Percentiles rank a stretch among this genome's conserved stretches.
phyloP scores from a whole-genome alignment of 2,888 invertebrate species.

The Petrolisthes cinctipes region DNA sequence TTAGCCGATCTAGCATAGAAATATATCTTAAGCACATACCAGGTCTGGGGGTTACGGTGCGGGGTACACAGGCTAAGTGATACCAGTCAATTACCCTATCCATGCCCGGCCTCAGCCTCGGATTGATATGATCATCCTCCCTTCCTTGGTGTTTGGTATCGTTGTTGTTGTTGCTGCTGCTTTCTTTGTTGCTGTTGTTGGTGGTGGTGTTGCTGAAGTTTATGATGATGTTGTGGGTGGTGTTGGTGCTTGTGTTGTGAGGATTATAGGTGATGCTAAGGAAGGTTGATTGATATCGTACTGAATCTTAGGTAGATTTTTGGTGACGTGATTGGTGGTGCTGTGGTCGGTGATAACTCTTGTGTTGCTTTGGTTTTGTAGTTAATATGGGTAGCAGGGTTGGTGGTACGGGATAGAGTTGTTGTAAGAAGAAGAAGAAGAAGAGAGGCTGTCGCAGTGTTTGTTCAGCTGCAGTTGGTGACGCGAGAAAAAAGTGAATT shows the following conservation, averaged over 20 bases:
- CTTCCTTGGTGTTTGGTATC: background rate
- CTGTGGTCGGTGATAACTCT: too few relatives aligned
- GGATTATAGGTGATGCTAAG: background rate
- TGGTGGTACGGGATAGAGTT: too few relatives aligned
- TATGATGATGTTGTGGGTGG: background rate
- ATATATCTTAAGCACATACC: constrained; percentile 53
- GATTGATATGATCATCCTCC: constrained; percentile 3
- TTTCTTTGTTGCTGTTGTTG: background rate
- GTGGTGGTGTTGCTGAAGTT: background rate
- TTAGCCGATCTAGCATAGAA: constrained; percentile 49
- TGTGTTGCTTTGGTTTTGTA: too few relatives aligned
- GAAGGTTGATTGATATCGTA: too few relatives aligned
- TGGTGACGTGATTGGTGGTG: too few relatives aligned
- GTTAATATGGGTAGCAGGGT: too few relatives aligned
- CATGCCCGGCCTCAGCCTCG: background rate
- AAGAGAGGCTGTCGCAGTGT: too few relatives aligned
- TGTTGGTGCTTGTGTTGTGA: background rate
- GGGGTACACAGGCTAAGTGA: background rate
- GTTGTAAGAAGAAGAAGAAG: too few relatives aligned
- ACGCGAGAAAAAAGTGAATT: too few relatives aligned
- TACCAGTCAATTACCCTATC: constrained; percentile 16
- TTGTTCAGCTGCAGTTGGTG: too few relatives aligned
- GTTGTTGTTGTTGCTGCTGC: background rate
- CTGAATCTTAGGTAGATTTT: too few relatives aligned
- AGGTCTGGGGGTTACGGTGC: constrained; percentile 3